Conservation (phyloP, 2,888 invertebrate genomes). For the Camptogramma bilineatum region DNA sequence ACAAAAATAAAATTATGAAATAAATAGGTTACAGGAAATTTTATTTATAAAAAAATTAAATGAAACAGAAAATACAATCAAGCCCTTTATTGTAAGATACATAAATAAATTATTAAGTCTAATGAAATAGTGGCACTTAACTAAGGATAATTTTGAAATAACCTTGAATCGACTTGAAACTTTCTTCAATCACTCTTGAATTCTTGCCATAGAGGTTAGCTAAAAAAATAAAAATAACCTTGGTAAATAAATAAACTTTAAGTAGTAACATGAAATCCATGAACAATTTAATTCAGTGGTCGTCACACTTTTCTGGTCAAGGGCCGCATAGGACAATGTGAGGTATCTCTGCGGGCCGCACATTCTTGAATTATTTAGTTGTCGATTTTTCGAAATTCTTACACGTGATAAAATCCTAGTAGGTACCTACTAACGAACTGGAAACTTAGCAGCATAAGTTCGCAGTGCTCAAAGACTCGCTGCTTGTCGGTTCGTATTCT, state of each 20-base stretch:
- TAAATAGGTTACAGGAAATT: not conserved
- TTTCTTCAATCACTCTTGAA: slow-evolving; percentile 4
- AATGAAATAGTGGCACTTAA: not conserved
- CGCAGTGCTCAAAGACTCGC: too few relatives aligned
- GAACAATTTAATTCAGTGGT: too few relatives aligned
- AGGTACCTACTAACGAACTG: too few relatives aligned
- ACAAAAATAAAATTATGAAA: slow-evolving; percentile 6
- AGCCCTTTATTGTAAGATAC: slow-evolving; percentile 7
- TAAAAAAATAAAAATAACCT: slow-evolving; percentile 7
- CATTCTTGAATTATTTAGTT: too few relatives aligned
- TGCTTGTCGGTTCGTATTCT: too few relatives aligned
- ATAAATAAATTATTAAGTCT: not conserved
- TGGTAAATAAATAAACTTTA: not conserved
- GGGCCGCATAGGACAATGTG: too few relatives aligned
- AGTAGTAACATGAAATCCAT: too few relatives aligned
- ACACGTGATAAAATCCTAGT: too few relatives aligned
- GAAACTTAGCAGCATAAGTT: too few relatives aligned
- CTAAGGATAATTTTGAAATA: not conserved
- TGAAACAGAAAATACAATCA: slow-evolving; percentile 5
- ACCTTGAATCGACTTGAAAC: not conserved
- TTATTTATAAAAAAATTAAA: slow-evolving; percentile 2
- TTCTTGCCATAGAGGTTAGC: slow-evolving; percentile 14
- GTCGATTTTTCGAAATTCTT: too few relatives aligned
- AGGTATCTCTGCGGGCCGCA: too few relatives aligned
- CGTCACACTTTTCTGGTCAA: too few relatives aligned